phyloP scores from a whole-genome alignment of 2,888 invertebrate genomes.

The Drepanosiphum platanoidis region DNA sequence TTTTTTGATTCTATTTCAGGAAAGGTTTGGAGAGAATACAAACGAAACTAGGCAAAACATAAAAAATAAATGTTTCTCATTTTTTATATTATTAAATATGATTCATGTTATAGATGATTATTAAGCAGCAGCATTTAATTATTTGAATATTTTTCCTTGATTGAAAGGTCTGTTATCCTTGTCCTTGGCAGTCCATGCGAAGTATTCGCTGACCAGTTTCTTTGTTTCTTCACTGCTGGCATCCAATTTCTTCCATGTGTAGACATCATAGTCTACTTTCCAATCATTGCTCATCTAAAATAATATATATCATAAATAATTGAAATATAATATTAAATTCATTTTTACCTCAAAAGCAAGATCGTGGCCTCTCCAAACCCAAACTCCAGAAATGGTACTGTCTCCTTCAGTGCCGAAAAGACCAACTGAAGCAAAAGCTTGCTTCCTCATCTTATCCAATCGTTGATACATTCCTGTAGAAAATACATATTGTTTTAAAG shows the following conservation, averaged over 20 bases:
- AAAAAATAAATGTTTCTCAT: not conserved
- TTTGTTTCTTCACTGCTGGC: conserved; percentile 82
- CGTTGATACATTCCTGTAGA: conserved; percentile 94
- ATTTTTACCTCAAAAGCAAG: conserved; percentile 81
- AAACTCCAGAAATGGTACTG: conserved; percentile 93
- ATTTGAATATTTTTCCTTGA: conserved; percentile 99
- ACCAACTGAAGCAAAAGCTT: conserved; percentile 92
- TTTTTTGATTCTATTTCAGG: conserved; percentile 36
- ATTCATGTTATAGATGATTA: conserved; percentile 24
- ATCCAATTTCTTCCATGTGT: conserved; percentile 94
- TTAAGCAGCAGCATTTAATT: conserved; percentile 17
- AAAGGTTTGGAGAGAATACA: conserved; percentile 62
- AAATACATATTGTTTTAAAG: conserved; percentile 55
- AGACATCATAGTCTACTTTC: conserved; percentile 97
- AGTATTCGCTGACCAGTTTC: conserved; percentile 86
- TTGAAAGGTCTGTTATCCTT: conserved; percentile 91
- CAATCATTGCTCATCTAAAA: conserved; percentile 86
- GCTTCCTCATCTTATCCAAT: conserved; percentile 96
- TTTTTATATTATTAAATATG: conserved; percentile 50
- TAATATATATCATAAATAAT: conserved; percentile 25
- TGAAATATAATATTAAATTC: not conserved
- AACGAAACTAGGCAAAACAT: conserved; percentile 35
- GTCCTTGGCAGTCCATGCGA: conserved; percentile 89
- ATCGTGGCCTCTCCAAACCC: conserved; percentile 97
- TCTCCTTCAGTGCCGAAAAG: conserved; percentile 93